Evolutionary conservation across 1,140 invertebrate genomes (phyloP), one percentile per base, ranked within the genome.

Genomic region (Myzus persicae): DNA sequence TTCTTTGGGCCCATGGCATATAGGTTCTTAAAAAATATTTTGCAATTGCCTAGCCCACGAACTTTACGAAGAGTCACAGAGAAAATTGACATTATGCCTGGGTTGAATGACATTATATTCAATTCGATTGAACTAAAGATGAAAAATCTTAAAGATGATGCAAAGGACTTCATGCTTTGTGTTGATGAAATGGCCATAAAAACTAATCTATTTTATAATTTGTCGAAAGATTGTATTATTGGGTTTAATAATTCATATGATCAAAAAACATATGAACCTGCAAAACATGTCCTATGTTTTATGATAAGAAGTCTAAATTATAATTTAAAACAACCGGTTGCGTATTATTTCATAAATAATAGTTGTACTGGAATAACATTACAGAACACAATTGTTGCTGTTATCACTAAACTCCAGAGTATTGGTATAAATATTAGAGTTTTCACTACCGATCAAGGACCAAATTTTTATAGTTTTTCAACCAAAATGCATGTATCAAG

Each of bases 11-110:
- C 51, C 9, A 36, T 22, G 5, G 88, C 36, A 51, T 90, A 59
- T 90, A 90, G 48, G 14, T 90, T 59, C 38, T 90, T 90, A 54
- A 40, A 90, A 90, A 90, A 59, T 40, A 90, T 89, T 48, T 89
- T 90, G 38, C 88, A 42, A 54, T 59, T 94, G 44, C 51, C 88
- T 26, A 54, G 46, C 9, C 18, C 36, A 31, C 40, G 51, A 38
- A 90, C 48, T 24, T 9, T 90, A 36, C 51, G 36, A 24, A 90
- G 88, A 90, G 36, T 90, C 3, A 90, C 88, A 3, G 18, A 90
- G 24, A 90, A 90, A 59, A 22, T 90, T 7, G 24, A 90, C 2
- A 38, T 59, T 26, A 22, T 89, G 20, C 76, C 38, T 11, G 40
- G 40, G 24, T 48, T 48, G 18, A 82, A 82, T 40, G 26, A 46